Percentiles rank a stretch among this genome's conserved stretches.
Conservation (phyloP, 2,797 vertebrate species). For the Taenioides sp. region DNA sequence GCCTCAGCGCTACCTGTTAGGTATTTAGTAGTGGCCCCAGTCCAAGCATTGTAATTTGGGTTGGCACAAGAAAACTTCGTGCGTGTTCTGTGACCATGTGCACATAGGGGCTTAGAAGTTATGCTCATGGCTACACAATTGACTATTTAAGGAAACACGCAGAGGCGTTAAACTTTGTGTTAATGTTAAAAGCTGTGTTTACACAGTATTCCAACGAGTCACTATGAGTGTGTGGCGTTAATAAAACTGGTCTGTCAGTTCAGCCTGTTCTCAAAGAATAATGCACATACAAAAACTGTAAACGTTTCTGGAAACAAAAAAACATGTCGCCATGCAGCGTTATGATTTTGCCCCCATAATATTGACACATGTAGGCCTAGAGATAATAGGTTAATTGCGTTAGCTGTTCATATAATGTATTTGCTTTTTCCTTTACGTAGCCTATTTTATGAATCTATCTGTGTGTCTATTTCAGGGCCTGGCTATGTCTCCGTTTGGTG, state of each 20-base stretch:
- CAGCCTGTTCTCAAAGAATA: neutral
- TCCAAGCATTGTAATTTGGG: neutral
- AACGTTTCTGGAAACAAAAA: neutral
- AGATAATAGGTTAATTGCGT: neutral
- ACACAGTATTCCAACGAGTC: neutral
- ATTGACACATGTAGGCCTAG: too few species aligned
- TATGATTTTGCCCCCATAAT: neutral
- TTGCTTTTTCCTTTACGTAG: neutral
- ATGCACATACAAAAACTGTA: neutral
- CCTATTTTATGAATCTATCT: neutral
- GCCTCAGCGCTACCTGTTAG: slow-evolving; percentile 13
- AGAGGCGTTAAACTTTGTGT: neutral
- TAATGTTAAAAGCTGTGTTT: neutral
- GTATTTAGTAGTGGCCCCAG: neutral
- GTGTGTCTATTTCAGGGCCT: slow-evolving; percentile 79
- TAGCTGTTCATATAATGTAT: neutral
- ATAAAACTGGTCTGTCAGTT: neutral
- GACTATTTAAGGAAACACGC: neutral
- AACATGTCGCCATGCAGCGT: neutral
- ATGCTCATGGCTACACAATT: neutral
- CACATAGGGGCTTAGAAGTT: neutral
- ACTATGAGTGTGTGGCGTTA: neutral
- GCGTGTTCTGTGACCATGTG: neutral
- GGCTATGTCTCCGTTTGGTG: slow-evolving; percentile 94
- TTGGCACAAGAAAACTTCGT: neutral